phyloP scores from a whole-genome alignment of 1,140 invertebrate genomes.

The Dolichoris vasculosae region DNA sequence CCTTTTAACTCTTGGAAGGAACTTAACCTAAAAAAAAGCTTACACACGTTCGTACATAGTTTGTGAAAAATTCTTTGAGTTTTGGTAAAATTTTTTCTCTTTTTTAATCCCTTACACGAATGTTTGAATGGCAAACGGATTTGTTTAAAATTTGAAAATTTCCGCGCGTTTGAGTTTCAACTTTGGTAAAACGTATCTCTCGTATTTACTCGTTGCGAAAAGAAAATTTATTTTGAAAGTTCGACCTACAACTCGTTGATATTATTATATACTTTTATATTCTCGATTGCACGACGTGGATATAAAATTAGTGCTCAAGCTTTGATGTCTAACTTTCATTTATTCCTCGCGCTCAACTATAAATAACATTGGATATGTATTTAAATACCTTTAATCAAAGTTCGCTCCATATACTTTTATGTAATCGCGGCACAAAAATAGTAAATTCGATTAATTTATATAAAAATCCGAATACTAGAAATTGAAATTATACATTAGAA shows the following conservation, averaged over 20 bases:
- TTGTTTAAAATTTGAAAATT: slow-evolving; percentile 28
- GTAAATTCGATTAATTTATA: not conserved
- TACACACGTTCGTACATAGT: not conserved
- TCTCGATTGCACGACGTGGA: not conserved
- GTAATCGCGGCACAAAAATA: not conserved
- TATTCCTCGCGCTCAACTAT: not conserved
- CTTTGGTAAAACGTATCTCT: not conserved
- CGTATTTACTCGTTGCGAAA: not conserved
- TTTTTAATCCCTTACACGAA: not conserved
- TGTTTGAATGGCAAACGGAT: not conserved
- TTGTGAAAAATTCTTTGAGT: not conserved
- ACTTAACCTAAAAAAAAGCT: slow-evolving; percentile 38
- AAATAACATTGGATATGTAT: not conserved
- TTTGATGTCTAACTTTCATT: slow-evolving; percentile 7
- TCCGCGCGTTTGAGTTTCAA: slow-evolving; percentile 19
- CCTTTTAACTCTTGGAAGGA: slow-evolving; percentile 21
- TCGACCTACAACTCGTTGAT: not conserved
- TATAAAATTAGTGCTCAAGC: not conserved
- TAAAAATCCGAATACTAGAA: too few species aligned
- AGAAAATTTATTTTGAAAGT: slow-evolving; percentile 31
- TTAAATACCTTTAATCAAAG: not conserved
- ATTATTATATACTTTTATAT: not conserved
- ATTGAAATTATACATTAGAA: too few species aligned
- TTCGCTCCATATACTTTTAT: not conserved
- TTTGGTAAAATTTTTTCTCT: slow-evolving; percentile 21